Evolutionary conservation across 2,113 vertebrate species (phyloP), one percentile per base, ranked within the genome.

Genomic region (Tetrax tetrax): DNA sequence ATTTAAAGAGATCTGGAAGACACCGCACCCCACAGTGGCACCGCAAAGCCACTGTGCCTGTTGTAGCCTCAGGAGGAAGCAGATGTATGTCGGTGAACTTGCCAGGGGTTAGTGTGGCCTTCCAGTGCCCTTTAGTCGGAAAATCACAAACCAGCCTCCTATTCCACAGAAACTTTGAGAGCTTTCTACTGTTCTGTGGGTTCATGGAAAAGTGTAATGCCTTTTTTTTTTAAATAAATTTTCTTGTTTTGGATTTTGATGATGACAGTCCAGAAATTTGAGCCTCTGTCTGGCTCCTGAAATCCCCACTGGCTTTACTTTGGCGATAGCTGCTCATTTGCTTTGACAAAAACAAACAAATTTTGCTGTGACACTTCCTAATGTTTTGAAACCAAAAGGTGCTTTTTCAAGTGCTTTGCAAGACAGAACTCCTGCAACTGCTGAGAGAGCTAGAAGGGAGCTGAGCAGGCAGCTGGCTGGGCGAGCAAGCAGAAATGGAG

Each of bases 41-140:
- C 0, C 1, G 60, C 68, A 51, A 35, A 68, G 29, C 18, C 3
- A 0, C 31, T 28, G 37, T 48, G 16, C 41, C 24, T 3, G 1
- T 37, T 23, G 29, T 29, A 41, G 37, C 50, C 60, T 14, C 29
- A 57, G 28, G 7, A 60, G 16, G 45, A 54, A 64, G 31, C 24
- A 63, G 38, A 3, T 1, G 4, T 0, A 0, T 3, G 2, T 19
- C 2, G 24, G 20, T 48, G 54, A 81, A 2, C 27, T 38, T 41
- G 54, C 12, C 27, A 6, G 16, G 64, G 64, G 45, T 54, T 60
- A 41, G 6, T 9, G 4, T 33, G 31, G 25, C 18, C 33, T 59
- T 35, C 18, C 69, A 43, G 38, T 47, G 45, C 45, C 12, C 47
- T 65, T 24, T 14, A 43, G 21, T 7, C 57, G 70, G 68, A 81